Conservation (phyloP, 2,113 vertebrate genomes). For the Hippocampus abdominalis region DNA sequence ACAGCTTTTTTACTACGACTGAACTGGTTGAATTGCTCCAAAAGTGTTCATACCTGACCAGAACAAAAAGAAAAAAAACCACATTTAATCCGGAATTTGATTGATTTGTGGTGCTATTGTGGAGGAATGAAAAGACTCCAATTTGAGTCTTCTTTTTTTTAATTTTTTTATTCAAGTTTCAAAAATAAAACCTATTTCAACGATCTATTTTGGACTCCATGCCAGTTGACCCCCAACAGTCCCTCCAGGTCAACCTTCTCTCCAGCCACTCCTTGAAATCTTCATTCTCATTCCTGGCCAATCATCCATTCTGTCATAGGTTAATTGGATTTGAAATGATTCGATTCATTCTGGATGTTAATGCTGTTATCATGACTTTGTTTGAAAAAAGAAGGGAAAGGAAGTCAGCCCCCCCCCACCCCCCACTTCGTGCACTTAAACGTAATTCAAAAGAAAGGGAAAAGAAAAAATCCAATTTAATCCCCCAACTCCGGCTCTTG, state of each 20-base stretch:
- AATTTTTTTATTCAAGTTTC: not conserved
- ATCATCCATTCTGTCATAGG: slow-evolving; percentile 80
- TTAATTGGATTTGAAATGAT: slow-evolving; percentile 87
- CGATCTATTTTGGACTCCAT: not conserved
- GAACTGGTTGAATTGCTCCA: too few relatives aligned
- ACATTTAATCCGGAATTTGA: not conserved
- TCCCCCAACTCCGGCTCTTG: slow-evolving; percentile 58
- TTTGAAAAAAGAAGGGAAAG: slow-evolving; percentile 66
- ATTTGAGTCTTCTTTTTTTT: not conserved
- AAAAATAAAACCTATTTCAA: not conserved
- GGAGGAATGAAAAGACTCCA: not conserved
- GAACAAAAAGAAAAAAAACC: too few relatives aligned
- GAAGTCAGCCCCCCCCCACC: slow-evolving; percentile 43
- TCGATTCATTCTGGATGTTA: slow-evolving; percentile 78
- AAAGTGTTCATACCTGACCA: too few relatives aligned
- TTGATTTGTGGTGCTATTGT: not conserved
- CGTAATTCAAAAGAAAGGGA: slow-evolving; percentile 77
- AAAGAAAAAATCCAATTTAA: slow-evolving; percentile 77
- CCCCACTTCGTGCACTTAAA: slow-evolving; percentile 67
- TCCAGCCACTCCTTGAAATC: slow-evolving; percentile 15
- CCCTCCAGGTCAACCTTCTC: slow-evolving; percentile 10
- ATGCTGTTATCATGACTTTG: slow-evolving; percentile 82
- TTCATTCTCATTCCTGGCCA: slow-evolving; percentile 72
- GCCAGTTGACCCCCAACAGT: slow-evolving; percentile 23
- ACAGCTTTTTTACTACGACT: too few relatives aligned